Evolutionary conservation across 2,888 invertebrate genomes (phyloP), one percentile per base, ranked within the genome.

Genomic region (Patella pellucida): DNA sequence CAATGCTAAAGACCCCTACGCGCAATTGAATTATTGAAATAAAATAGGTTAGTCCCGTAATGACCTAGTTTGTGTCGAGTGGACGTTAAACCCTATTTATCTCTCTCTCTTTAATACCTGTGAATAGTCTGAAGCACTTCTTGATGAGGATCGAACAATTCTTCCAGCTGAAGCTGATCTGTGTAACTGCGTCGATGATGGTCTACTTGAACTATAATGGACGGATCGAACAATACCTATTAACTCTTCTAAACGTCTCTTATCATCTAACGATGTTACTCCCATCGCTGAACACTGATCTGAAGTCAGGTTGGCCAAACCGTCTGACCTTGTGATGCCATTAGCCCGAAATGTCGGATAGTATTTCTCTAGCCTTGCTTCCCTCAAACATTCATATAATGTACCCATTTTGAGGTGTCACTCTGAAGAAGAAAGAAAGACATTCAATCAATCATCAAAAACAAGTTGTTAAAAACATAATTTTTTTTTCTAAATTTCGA

Each of bases 211-310:
- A 50, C 41, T n/a, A 51, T 15, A 82, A 79, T 88, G 85, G 0
- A 89, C 88, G 41, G 87, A 85, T 78, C 88, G 88, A 15, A 90
- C 86, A 31, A 89, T 88, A 76, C 86, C 86, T 19, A 90, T 86
- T 16, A 90, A 82, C 71, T 88, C 87, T 70, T 85, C 84, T 52
- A 90, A 82, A n/a, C 88, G 82, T 54, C 88, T 80, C 62, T 85
- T 80, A 75, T 90, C 89, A 23, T 88, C 88, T 69, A 84, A 83
- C 15, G 84, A 82, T 16, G 80, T 84, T 16, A 90, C 85, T 16
- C 90, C 90, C 76, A 88, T 85, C 7, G 81, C 80, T 27, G 83
- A 77, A 78, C 87, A 89, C 71, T 90, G 89, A 72, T 86, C 81
- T 78, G 87, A 86, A 9, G 87, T 85, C n/a, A 90, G 79, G 62